Evolutionary conservation across 2,888 invertebrate species (phyloP), one percentile per base, ranked within the genome.

Genomic region (Cephus nigrinus): DNA sequence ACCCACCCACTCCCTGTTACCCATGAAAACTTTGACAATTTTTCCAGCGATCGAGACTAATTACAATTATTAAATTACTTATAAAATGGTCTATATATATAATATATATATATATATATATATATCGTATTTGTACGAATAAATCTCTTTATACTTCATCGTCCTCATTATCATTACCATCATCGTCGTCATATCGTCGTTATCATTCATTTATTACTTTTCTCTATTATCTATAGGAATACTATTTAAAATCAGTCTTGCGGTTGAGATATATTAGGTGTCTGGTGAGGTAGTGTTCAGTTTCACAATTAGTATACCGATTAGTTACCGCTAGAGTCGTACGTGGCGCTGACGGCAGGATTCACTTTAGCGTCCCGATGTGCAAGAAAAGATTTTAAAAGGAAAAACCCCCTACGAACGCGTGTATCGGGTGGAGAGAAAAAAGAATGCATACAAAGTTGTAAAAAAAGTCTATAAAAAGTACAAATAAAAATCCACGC

Each of bases 201-300:
- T 77, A 78, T 79, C 80, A 75, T 74, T 76, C 83, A 86, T 80
- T 80, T 33, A 80, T 83, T 82, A 84, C 82, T 78, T 79, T 77
- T 82, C 76, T 78, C 81, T 82, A 82, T 87, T 83, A 88, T 79
- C 84, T 87, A 89, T 91, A 90, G 90, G 89, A 91, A 90, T 91
- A 90, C 89, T 90, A 91, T 90, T 87, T 89, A 90, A 91, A 90
- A 91, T 91, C 91, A 91, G 91, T 91, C 91, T 91, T 91, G 91
- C 87, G 91, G 87, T 91, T 90, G 88, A 91, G 90, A 91, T 91
- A 91, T 91, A 89, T 90, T 89, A 89, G 86, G 88, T 90, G 90
- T 89, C 83, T 88, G 90, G 91, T 91, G 91, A 91, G 91, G 91
- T 91, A 91, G 91, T 88, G 90, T 89, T 40, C 87, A 88, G 89